Percentiles rank a stretch among this genome's conserved stretches.
phyloP scores from a whole-genome alignment of 2,797 vertebrate genomes.

The Acanthurus lineatus region DNA sequence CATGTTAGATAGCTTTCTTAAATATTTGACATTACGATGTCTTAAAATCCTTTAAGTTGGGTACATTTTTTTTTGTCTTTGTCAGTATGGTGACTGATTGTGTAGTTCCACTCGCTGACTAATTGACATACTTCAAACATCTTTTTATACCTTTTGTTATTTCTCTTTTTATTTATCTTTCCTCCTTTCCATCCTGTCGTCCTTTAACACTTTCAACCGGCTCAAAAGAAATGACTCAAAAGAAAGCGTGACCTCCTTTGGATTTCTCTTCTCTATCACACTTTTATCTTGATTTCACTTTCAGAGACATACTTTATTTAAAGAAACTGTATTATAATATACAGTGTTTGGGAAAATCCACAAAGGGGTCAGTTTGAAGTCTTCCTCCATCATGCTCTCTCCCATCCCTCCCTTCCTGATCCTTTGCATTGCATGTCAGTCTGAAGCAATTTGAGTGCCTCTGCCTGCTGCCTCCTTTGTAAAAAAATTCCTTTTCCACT shows the following conservation, averaged over 20 bases:
- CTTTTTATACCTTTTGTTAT: conserved; percentile 61
- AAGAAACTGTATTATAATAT: conserved; percentile 52
- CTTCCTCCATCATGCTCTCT: conserved; percentile 45
- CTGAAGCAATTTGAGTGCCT: conserved; percentile 51
- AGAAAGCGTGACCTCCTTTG: conserved; percentile 75
- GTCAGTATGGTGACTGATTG: conserved; percentile 60
- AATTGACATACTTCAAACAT: conserved; percentile 56
- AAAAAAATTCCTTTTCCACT: not conserved
- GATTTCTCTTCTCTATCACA: conserved; percentile 77
- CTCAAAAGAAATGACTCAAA: conserved; percentile 53
- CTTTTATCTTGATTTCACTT: conserved; percentile 56
- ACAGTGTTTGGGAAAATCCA: conserved; percentile 78
- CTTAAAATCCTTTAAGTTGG: conserved; percentile 38
- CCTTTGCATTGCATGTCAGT: conserved; percentile 68
- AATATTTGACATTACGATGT: conserved; percentile 46
- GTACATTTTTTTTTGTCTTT: conserved; percentile 47
- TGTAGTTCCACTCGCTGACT: conserved; percentile 72
- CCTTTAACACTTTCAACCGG: conserved; percentile 48
- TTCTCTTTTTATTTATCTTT: conserved; percentile 64
- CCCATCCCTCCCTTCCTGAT: conserved; percentile 28
- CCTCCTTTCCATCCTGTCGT: conserved; percentile 52
- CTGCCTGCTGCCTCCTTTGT: conserved; percentile 56
- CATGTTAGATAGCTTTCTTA: conserved; percentile 70
- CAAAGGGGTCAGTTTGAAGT: conserved; percentile 81
- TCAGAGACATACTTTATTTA: conserved; percentile 54